Evolutionary conservation across 2,888 invertebrate genomes (phyloP).

Genomic region (Drosophila bunnanda): DNA sequence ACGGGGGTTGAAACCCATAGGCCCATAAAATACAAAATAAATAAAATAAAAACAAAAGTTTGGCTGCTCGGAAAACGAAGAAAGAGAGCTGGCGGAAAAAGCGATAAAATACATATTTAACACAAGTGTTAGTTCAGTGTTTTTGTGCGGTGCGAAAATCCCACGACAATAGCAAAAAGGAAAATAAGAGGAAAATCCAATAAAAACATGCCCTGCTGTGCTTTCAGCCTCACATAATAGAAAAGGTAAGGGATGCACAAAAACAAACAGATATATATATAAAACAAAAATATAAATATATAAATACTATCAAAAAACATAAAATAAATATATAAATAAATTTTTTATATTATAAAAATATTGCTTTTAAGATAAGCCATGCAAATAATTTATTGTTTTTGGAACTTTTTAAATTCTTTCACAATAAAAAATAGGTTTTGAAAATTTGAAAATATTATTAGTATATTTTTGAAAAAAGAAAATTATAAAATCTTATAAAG

Average conservation of each 20-base stretch:
- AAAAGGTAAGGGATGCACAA: conserved; percentile 22
- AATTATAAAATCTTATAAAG: too few species aligned
- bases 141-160: conserved; percentile 40
- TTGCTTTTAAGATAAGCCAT: neutral
- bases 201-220: conserved; percentile 29
- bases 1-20: conserved; percentile 40
- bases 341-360: neutral
- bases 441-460: too few species aligned
- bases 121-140: conserved; percentile 36
- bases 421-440: too few species aligned
- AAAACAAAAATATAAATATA: neutral
- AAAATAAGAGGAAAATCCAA: conserved; percentile 27
- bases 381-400: too few species aligned
- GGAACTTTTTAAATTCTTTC: too few species aligned
- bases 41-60: conserved; percentile 3
- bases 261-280: neutral
- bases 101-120: conserved; percentile 35
- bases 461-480: too few species aligned
- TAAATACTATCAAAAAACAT: neutral
- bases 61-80: conserved; percentile 14
- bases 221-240: conserved; percentile 22
- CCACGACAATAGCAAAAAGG: conserved; percentile 22
- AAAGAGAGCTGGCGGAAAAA: conserved; percentile 14
- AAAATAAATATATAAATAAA: neutral
- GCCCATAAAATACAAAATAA: conserved; percentile 24